These are phyloP conservation scores for Coenonympha arcania DNA, from an alignment of 2,888 invertebrate species.

Conservation along the genomic window DNA sequence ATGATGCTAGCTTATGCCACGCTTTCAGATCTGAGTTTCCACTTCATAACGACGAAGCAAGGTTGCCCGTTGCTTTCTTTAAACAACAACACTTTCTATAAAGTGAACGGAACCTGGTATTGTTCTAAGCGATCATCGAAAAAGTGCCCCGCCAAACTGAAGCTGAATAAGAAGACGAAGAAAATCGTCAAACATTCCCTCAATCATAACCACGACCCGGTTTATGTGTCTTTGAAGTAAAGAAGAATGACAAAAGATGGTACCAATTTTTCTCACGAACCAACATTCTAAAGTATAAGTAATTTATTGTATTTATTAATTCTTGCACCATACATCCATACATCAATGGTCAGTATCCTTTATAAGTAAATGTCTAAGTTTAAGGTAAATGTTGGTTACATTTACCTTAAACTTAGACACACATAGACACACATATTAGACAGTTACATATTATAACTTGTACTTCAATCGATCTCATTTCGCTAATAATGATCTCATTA, in stretches of 20 bases:
- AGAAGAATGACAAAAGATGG: background rate
- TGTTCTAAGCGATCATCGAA: background rate
- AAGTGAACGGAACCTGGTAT: background rate
- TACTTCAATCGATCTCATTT: no score
- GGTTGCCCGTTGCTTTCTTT: background rate
- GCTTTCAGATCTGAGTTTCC: slow-evolving; percentile 2
- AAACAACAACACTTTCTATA: slow-evolving; percentile 1
- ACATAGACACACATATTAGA: no score
- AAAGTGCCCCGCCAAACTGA: background rate
- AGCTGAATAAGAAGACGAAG: background rate
- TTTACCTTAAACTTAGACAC: no score
- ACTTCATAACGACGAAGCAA: slow-evolving; percentile 4
- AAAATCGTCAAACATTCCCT: background rate
- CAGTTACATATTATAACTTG: no score
- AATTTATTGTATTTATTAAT: no score
- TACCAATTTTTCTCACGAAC: no score
- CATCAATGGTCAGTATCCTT: no score
- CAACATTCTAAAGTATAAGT: no score
- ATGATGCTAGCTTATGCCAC: background rate
- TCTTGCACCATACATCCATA: no score
- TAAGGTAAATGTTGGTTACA: no score
- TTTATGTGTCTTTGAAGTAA: slow-evolving; percentile 6
- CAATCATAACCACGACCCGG: background rate
- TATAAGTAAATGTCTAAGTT: no score
- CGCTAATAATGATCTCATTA: no score